Evolutionary conservation across 2,113 vertebrate genomes (phyloP).

Genomic region (Scophthalmus maximus): DNA sequence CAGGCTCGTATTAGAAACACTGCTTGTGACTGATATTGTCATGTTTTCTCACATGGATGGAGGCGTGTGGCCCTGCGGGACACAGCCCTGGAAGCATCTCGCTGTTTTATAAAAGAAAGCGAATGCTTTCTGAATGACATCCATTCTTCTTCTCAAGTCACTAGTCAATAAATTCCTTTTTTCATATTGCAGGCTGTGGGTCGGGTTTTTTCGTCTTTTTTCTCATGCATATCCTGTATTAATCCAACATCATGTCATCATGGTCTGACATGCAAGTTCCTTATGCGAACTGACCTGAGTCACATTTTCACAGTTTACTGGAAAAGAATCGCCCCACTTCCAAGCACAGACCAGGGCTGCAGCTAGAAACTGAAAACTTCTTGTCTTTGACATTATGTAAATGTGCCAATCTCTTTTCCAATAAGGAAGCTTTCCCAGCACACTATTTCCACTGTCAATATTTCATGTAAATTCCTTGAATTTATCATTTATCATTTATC

Average conservation of each 20-base stretch:
- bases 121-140: too few relatives aligned
- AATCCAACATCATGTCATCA: not conserved
- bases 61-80: constrained; percentile 6
- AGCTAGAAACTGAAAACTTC: not conserved
- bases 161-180: too few relatives aligned
- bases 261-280: not conserved
- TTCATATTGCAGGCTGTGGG: not conserved
- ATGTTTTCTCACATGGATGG: not conserved
- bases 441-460: too few relatives aligned
- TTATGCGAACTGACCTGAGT: constrained; percentile 12
- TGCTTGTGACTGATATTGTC: not conserved
- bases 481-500: too few relatives aligned
- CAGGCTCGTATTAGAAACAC: constrained; percentile 11
- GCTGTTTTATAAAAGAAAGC: too few relatives aligned
- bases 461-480: too few relatives aligned
- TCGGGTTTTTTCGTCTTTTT: too few relatives aligned
- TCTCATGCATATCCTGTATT: not conserved
- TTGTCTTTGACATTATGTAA: not conserved
- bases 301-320: constrained; percentile 64
- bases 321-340: constrained; percentile 38
- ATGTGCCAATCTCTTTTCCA: not conserved
- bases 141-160: too few relatives aligned
- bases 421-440: too few relatives aligned
- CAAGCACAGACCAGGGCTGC: not conserved
- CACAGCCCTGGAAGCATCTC: too few relatives aligned